Conservation (phyloP, 2,888 invertebrate genomes). For the Acrocyrtus sp. region DNA sequence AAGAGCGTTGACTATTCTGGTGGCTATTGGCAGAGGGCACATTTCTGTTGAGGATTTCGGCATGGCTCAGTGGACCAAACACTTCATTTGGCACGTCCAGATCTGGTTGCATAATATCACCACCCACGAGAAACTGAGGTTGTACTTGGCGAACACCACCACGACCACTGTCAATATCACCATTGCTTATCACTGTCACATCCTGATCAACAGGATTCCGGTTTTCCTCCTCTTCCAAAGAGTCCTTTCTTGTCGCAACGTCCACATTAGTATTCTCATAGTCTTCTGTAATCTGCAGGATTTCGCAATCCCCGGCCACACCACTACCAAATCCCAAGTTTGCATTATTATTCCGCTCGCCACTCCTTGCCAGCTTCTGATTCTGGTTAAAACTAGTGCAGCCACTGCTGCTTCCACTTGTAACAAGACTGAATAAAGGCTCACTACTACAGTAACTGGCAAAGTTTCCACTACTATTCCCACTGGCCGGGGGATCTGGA, state of each 20-base stretch:
- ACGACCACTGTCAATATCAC: conserved; percentile 3
- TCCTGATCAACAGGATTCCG: background rate
- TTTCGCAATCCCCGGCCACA: conserved; percentile 20
- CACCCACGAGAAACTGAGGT: conserved; percentile 43
- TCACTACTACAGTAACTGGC: conserved; percentile 20
- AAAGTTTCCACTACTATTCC: conserved; percentile 24
- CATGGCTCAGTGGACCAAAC: conserved; percentile 46
- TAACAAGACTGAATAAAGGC: conserved; percentile 26
- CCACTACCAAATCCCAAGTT: conserved; percentile 16
- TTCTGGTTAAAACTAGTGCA: background rate
- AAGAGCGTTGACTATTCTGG: conserved; percentile 9
- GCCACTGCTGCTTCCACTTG: conserved; percentile 3
- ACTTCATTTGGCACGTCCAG: conserved; percentile 58
- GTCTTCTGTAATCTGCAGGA: conserved; percentile 30
- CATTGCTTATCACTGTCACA: conserved; percentile 16
- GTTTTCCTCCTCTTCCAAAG: conserved; percentile 39
- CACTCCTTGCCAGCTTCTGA: background rate
- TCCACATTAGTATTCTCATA: conserved; percentile 17
- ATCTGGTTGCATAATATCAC: conserved; percentile 51
- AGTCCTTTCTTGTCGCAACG: conserved; percentile 37
- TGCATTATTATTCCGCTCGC: conserved; percentile 1
- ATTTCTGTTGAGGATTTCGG: conserved; percentile 32
- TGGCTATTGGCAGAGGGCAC: background rate
- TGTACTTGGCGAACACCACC: conserved; percentile 1
- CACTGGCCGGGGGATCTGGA: conserved; percentile 13